Evolutionary conservation across 2,113 vertebrate species (phyloP).

Genomic region (Macquaria ambigua): DNA sequence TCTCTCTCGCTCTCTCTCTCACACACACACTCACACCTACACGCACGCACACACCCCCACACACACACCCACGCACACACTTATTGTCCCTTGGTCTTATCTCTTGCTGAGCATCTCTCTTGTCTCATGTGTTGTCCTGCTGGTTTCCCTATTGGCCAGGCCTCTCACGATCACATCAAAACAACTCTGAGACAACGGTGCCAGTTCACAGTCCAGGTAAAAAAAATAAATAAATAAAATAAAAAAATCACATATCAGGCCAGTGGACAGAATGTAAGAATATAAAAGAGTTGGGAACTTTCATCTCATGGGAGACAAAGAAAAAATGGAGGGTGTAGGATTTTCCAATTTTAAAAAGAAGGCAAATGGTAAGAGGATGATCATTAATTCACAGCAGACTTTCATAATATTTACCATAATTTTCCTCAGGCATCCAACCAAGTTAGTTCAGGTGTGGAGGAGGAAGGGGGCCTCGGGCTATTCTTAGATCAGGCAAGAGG

Average conservation of each 20-base stretch:
- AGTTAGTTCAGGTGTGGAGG: constrained; percentile 62
- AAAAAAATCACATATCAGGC: background rate
- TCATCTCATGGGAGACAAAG: background rate
- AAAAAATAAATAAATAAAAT: background rate
- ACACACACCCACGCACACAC: constrained; percentile 13
- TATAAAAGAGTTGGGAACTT: constrained; percentile 10
- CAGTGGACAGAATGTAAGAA: background rate
- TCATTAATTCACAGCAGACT: constrained; percentile 56
- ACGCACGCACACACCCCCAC: background rate
- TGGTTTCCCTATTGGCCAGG: constrained; percentile 36
- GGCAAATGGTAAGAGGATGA: background rate
- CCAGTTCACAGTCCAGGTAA: constrained; percentile 19
- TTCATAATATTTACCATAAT: constrained; percentile 56
- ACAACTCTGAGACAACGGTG: background rate
- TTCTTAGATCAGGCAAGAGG: constrained; percentile 53
- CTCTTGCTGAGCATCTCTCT: constrained; percentile 45
- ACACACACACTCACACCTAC: background rate
- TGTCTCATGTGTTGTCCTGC: constrained; percentile 46
- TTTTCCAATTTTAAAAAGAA: background rate
- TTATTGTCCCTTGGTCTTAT: constrained; percentile 24
- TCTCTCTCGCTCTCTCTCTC: background rate
- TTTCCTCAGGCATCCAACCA: constrained; percentile 29
- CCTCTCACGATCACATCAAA: constrained; percentile 43
- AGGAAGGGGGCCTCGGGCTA: constrained; percentile 37
- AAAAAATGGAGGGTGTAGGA: background rate